Percentiles rank a stretch among this genome's conserved stretches.
These are phyloP conservation scores for Leucania comma DNA, from an alignment of 2,888 invertebrate species.

Conservation along the genomic window DNA sequence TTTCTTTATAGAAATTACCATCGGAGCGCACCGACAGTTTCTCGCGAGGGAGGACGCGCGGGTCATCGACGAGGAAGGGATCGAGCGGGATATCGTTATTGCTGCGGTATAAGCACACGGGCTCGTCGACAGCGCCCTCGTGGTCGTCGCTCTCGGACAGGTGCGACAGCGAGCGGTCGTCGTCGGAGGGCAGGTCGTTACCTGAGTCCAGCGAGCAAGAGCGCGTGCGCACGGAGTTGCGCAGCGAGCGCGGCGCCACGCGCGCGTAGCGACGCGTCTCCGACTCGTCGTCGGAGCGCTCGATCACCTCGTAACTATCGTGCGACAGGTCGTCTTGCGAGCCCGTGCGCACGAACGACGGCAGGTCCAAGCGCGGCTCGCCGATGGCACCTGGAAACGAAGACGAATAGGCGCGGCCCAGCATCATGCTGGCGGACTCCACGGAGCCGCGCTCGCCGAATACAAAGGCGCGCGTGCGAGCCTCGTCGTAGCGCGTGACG, in stretches of 20 bases:
- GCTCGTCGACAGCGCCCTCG: conserved; percentile 90
- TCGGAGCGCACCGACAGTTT: conserved; percentile 94
- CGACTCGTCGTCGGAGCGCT: conserved; percentile 93
- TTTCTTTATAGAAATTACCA: conserved; percentile 93
- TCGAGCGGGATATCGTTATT: conserved; percentile 93
- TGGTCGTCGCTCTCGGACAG: conserved; percentile 88
- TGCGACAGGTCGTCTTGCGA: conserved; percentile 97
- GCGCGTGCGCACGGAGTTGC: conserved; percentile 87
- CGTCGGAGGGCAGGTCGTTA: conserved; percentile 94
- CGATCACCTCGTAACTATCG: conserved; percentile 96
- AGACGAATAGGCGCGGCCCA: conserved; percentile 95
- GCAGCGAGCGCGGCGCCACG: conserved; percentile 76
- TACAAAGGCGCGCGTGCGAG: conserved; percentile 84
- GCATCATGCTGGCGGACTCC: conserved; percentile 93
- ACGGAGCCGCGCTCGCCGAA: conserved; percentile 89
- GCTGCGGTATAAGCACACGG: conserved; percentile 92
- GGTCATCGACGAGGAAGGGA: conserved; percentile 95
- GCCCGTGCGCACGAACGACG: conserved; percentile 92
- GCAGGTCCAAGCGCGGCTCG: conserved; percentile 92
- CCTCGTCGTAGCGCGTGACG: conserved; percentile 76
- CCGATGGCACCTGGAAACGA: conserved; percentile 96
- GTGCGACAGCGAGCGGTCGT: conserved; percentile 91
- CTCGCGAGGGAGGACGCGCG: conserved; percentile 93
- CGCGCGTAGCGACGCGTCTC: conserved; percentile 78
- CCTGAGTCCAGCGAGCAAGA: conserved; percentile 95